Conservation (phyloP, 2,113 vertebrate genomes). For the Anhinga anhinga region DNA sequence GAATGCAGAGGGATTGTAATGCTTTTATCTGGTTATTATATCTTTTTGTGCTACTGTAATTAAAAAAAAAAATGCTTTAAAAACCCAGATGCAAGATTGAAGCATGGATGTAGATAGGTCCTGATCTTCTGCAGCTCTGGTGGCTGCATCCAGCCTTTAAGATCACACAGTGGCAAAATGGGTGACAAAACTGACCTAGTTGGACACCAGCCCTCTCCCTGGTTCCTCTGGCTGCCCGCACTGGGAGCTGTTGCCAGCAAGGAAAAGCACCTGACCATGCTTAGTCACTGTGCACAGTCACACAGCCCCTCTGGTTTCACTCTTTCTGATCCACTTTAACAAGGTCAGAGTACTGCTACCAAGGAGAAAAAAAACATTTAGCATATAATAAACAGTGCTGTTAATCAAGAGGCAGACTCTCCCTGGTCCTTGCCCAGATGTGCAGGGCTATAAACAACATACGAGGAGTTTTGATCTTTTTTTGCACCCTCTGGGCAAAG, state of each 20-base stretch:
- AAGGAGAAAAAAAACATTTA: neutral
- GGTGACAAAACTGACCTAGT: neutral
- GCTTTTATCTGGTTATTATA: neutral
- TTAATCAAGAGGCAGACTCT: neutral
- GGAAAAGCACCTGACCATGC: neutral
- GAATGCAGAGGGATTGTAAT: neutral
- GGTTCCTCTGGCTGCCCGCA: neutral
- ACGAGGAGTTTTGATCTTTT: neutral
- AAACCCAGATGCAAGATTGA: neutral
- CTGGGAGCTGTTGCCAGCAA: neutral
- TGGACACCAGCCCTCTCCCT: neutral
- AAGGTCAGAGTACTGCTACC: neutral
- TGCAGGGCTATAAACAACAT: neutral
- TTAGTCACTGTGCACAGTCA: neutral
- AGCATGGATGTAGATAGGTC: neutral
- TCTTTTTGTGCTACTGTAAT: neutral
- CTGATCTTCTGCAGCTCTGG: neutral
- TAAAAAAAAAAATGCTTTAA: neutral
- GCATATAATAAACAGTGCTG: neutral
- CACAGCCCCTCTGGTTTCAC: neutral
- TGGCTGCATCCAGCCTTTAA: neutral
- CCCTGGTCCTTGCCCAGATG: neutral
- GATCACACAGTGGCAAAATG: neutral
- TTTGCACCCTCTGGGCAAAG: neutral
- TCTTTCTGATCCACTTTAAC: neutral